Evolutionary conservation across 2,113 vertebrate genomes (phyloP).

Genomic region (Rhynchomys soricoides): DNA sequence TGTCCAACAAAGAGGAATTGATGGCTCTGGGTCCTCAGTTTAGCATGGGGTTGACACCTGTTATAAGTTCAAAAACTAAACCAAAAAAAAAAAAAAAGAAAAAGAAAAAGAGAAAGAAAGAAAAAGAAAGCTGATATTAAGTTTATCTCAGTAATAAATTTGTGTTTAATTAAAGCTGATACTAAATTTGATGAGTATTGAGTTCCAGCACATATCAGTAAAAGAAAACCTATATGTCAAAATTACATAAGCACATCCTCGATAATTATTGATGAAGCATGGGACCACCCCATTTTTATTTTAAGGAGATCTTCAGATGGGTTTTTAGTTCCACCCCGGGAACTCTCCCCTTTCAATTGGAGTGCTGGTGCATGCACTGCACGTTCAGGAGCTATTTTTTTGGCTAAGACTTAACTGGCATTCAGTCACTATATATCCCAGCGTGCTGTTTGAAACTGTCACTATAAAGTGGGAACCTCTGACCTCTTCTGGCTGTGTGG

Average conservation of each 20-base stretch:
- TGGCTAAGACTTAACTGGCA: background rate
- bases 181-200: background rate
- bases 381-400: background rate
- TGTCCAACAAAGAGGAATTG: background rate
- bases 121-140: background rate
- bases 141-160: background rate
- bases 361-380: background rate
- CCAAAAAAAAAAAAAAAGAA: no score
- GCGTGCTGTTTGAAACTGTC: background rate
- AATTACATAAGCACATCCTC: background rate
- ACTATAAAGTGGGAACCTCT: background rate
- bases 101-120: no score
- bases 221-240: background rate
- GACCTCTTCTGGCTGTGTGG: background rate
- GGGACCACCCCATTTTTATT: background rate
- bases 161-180: background rate
- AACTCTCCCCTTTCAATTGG: background rate
- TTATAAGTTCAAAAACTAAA: background rate
- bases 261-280: background rate
- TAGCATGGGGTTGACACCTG: background rate
- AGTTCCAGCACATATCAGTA: background rate
- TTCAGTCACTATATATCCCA: background rate
- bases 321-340: background rate
- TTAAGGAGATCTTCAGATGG: background rate
- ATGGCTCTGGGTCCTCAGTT: background rate